phyloP scores from a whole-genome alignment of 1,140 invertebrate species.

The Phthorimaea operculella region DNA sequence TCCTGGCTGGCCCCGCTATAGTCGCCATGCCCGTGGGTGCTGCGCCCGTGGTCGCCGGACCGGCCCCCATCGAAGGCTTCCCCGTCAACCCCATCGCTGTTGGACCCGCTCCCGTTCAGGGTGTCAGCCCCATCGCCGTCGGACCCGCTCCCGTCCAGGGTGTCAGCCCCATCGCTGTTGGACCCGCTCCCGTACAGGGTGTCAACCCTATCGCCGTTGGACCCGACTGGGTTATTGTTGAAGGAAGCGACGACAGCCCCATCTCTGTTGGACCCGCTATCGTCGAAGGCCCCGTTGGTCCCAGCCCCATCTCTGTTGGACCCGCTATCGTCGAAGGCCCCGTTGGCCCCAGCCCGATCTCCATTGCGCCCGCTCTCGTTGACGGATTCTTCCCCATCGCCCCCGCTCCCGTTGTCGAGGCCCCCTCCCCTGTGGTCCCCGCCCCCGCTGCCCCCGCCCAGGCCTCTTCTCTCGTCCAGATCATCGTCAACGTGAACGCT shows the following conservation, averaged over 20 bases:
- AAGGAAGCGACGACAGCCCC: slow-evolving; percentile 15
- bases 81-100: slow-evolving; percentile 4
- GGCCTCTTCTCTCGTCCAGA: slow-evolving; percentile 37
- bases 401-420: slow-evolving; percentile 12
- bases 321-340: slow-evolving; percentile 21
- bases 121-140: slow-evolving; percentile 15
- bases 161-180: neutral
- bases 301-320: slow-evolving; percentile 21
- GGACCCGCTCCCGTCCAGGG: slow-evolving; percentile 22
- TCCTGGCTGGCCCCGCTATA: slow-evolving; percentile 13
- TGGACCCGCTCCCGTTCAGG: slow-evolving; percentile 3
- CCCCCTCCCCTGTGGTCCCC: slow-evolving; percentile 15
- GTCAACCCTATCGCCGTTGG: slow-evolving; percentile 14
- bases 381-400: too few relatives aligned
- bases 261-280: slow-evolving; percentile 23
- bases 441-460: slow-evolving; percentile 1
- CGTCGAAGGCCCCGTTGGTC: slow-evolving; percentile 23
- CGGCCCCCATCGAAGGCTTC: neutral
- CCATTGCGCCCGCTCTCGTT: slow-evolving; percentile 12
- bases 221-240: slow-evolving; percentile 24
- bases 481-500: slow-evolving; percentile 40
- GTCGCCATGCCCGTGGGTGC: neutral
- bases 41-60: neutral
- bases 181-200: slow-evolving; percentile 6
- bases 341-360: slow-evolving; percentile 24